Percentiles rank a stretch among this genome's conserved stretches.
phyloP scores from a whole-genome alignment of 2,888 invertebrate genomes.

The Bruchidius siliquastri region DNA sequence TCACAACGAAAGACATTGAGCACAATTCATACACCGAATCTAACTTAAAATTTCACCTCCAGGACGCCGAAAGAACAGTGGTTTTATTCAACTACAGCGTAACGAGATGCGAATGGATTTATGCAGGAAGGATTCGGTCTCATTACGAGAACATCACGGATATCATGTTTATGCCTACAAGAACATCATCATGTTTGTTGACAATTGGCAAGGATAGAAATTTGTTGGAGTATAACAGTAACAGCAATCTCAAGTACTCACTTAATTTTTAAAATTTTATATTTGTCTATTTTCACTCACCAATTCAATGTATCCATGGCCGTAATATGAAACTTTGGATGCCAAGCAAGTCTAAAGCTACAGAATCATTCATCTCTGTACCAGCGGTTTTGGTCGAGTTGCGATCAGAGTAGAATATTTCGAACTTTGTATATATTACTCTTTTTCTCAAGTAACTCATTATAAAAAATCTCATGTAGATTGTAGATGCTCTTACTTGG shows the following conservation, averaged over 20 bases:
- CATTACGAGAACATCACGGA: constrained; percentile 57
- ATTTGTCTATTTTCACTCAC: constrained; percentile 3
- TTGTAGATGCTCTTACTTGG: too few species aligned
- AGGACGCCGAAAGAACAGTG: constrained; percentile 42
- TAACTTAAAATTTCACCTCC: not conserved
- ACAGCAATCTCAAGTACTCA: constrained; percentile 12
- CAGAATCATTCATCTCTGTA: too few species aligned
- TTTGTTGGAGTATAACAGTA: constrained; percentile 27
- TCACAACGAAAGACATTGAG: too few species aligned
- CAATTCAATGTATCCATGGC: constrained; percentile 10
- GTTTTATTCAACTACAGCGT: constrained; percentile 50
- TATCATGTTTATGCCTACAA: constrained; percentile 53
- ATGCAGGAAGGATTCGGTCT: constrained; percentile 57
- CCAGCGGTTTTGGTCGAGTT: too few species aligned
- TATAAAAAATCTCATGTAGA: too few species aligned
- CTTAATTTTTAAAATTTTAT: constrained; percentile 1
- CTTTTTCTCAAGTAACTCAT: too few species aligned
- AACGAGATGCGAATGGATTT: constrained; percentile 47
- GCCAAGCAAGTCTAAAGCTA: too few species aligned
- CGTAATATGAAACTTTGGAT: too few species aligned
- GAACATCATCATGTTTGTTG: constrained; percentile 46
- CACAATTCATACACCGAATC: not conserved
- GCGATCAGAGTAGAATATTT: too few species aligned
- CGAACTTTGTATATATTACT: too few species aligned
- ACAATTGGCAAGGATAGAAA: constrained; percentile 58